Conservation (phyloP, 92 coral and sea anemone species). For the Paramuricea clavata region DNA sequence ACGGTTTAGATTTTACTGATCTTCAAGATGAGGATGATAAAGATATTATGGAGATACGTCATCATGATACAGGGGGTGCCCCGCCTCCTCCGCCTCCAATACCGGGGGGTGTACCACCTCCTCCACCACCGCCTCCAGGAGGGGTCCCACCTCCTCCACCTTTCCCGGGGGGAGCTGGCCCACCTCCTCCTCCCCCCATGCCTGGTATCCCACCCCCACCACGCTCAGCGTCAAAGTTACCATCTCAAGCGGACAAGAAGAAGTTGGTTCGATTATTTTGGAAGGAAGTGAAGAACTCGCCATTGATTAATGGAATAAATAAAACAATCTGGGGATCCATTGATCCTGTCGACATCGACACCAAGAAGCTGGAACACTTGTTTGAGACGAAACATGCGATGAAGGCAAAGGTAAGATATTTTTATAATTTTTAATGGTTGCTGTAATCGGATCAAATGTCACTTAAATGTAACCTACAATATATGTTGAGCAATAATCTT, state of each 20-base stretch:
- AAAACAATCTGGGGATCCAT: constrained; percentile 99
- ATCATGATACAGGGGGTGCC: constrained; percentile 77
- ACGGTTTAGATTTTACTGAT: constrained; percentile 96
- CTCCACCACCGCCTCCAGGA: constrained; percentile 86
- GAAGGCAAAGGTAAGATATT: constrained; percentile 90
- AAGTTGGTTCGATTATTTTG: constrained; percentile 95
- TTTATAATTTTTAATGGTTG: too few species aligned
- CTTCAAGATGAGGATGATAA: constrained; percentile 87
- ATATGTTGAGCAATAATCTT: too few species aligned
- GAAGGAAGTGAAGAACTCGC: constrained; percentile 99
- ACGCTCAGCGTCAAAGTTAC: neutral
- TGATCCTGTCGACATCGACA: constrained; percentile 97
- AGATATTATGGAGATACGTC: constrained; percentile 74
- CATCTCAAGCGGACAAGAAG: constrained; percentile 74
- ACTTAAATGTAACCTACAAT: too few species aligned
- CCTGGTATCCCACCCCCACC: constrained; percentile 29
- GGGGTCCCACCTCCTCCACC: constrained; percentile 77
- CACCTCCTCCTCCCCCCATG: constrained; percentile 57
- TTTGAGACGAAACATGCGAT: constrained; percentile 92
- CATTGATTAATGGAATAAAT: constrained; percentile 95
- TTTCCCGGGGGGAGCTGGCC: constrained; percentile 83
- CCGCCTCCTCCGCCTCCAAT: constrained; percentile 83
- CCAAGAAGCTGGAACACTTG: constrained; percentile 96
- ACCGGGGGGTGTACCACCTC: constrained; percentile 75
- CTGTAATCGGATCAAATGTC: too few species aligned